Conservation (phyloP, 2,113 vertebrate species). For the Hemibagrus wyckioides region DNA sequence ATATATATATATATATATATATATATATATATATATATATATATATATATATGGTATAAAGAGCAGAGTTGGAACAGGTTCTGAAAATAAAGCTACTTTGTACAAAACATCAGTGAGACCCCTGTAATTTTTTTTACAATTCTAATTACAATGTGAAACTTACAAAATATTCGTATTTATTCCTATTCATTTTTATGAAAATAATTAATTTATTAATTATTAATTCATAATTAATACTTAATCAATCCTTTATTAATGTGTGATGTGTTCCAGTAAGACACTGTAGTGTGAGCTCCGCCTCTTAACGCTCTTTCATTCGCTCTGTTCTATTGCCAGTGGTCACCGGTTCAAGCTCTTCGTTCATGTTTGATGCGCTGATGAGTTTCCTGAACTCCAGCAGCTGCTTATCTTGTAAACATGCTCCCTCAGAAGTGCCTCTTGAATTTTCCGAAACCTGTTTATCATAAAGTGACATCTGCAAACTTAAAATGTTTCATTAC, state of each 20-base stretch:
- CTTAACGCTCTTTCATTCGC: not conserved
- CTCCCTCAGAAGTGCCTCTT: not conserved
- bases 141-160: not conserved
- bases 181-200: too few species aligned
- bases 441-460: not conserved
- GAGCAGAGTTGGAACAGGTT: not conserved
- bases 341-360: not conserved
- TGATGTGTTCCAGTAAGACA: not conserved
- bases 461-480: conserved; percentile 4
- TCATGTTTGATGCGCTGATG: not conserved
- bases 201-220: too few species aligned
- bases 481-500: not conserved
- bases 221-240: too few species aligned
- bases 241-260: not conserved
- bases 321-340: not conserved
- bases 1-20: not conserved
- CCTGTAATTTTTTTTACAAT: not conserved
- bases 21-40: not conserved
- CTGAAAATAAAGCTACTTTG: conserved; percentile 3
- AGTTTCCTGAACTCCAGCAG: not conserved
- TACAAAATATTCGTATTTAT: too few species aligned
- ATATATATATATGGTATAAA: not conserved
- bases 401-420: not conserved
- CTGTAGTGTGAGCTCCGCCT: not conserved
- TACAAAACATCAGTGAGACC: not conserved